Conservation (phyloP, 2,797 vertebrate species). For the Gymnothorax reevesii region DNA sequence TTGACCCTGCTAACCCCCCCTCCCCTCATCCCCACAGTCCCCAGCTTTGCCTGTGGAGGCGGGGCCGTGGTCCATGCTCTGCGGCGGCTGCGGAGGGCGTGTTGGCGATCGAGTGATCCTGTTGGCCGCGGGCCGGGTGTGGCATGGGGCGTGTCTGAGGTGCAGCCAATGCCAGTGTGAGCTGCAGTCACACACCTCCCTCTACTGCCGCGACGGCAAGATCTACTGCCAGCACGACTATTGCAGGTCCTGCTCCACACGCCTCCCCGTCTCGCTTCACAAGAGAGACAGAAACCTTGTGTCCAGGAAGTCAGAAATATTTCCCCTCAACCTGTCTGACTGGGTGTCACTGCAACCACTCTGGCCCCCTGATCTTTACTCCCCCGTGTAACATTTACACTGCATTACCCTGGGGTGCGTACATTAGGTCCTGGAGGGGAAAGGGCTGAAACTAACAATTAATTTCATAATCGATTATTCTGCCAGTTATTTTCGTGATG, state of each 20-base stretch:
- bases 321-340: too few species aligned
- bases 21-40: slow-evolving; percentile 36
- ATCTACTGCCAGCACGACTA: slow-evolving; percentile 74
- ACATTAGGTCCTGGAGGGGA: too few species aligned
- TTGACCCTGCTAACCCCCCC: not conserved
- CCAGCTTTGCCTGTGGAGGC: slow-evolving; percentile 39
- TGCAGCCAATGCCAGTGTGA: slow-evolving; percentile 66
- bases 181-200: slow-evolving; percentile 64
- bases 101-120: slow-evolving; percentile 67
- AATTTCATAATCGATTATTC: too few species aligned
- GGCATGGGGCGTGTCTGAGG: slow-evolving; percentile 67
- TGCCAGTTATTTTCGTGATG: too few species aligned
- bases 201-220: slow-evolving; percentile 65
- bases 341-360: too few species aligned
- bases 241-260: slow-evolving; percentile 54
- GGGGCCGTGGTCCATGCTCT: slow-evolving; percentile 48
- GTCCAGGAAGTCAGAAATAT: too few species aligned
- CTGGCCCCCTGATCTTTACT: too few species aligned
- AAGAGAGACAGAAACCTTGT: too few species aligned
- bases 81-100: slow-evolving; percentile 58
- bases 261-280: too few species aligned
- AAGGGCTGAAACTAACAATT: too few species aligned
- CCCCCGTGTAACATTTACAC: too few species aligned
- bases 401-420: too few species aligned
- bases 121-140: slow-evolving; percentile 56